Percentiles rank a stretch among this genome's conserved stretches.
These are phyloP conservation scores for Acanthisitta chloris DNA, from an alignment of 2,113 vertebrate species.

Conservation along the genomic window DNA sequence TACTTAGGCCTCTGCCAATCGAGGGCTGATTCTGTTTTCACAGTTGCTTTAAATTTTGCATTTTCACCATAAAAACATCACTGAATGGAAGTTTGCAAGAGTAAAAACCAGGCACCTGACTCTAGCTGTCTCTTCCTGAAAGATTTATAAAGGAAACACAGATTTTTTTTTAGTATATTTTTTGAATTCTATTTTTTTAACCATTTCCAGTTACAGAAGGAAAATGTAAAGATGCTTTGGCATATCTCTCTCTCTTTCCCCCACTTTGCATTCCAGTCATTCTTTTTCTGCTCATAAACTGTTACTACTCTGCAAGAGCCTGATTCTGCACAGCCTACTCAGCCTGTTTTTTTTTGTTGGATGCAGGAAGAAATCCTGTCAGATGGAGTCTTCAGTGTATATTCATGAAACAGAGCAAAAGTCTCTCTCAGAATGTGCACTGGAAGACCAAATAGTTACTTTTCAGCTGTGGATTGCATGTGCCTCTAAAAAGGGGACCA, in stretches of 20 bases:
- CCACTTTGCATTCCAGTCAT: conserved; percentile 49
- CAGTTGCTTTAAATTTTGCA: conserved; percentile 54
- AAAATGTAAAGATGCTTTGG: conserved; percentile 55
- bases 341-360: neutral
- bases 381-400: conserved; percentile 16
- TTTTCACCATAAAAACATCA: conserved; percentile 34
- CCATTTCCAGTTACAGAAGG: conserved; percentile 15
- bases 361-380: conserved; percentile 15
- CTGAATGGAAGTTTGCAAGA: neutral
- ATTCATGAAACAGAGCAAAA: conserved; percentile 4
- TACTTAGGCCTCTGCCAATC: neutral
- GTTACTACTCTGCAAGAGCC: neutral
- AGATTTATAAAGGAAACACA: neutral
- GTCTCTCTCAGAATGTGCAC: neutral
- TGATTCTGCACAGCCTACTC: conserved; percentile 15
- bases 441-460: conserved; percentile 27
- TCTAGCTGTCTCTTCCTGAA: neutral
- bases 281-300: conserved; percentile 56
- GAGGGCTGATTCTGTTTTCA: conserved; percentile 29
- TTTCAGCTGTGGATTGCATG: conserved; percentile 49
- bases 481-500: conserved; percentile 16
- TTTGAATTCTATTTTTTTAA: neutral
- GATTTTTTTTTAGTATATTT: neutral
- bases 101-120: neutral
- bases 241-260: neutral